Conservation (phyloP, 2,797 vertebrate species). For the Cyprinella venusta region DNA sequence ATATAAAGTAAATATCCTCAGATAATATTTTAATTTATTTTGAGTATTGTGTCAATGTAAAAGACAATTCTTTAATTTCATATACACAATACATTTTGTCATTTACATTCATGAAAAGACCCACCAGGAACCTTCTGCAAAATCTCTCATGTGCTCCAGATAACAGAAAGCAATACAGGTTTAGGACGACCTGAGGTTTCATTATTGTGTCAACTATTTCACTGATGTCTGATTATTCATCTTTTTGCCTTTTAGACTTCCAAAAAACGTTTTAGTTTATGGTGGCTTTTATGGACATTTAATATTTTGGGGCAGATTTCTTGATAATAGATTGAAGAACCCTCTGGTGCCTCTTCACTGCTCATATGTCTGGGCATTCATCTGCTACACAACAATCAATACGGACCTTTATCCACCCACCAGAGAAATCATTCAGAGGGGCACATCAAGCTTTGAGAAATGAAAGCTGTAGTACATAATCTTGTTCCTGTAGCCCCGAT, state of each 20-base stretch:
- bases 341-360: constrained; percentile 11
- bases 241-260: background rate
- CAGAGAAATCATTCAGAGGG: constrained; percentile 19
- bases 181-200: background rate
- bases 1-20: background rate
- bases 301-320: background rate
- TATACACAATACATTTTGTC: background rate
- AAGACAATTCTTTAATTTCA: background rate
- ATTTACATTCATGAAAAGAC: background rate
- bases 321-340: constrained; percentile 15
- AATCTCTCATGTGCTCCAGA: background rate
- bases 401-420: constrained; percentile 31
- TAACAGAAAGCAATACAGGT: background rate
- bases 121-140: background rate
- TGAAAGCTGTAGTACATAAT: constrained; percentile 35
- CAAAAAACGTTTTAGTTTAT: background rate
- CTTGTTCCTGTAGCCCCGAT: constrained; percentile 33
- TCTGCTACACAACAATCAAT: constrained; percentile 45
- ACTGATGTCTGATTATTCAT: background rate
- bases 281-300: background rate
- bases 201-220: background rate
- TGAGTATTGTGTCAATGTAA: background rate
- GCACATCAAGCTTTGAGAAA: constrained; percentile 36
- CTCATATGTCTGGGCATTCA: background rate
- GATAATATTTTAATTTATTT: background rate